Evolutionary conservation across 2,888 invertebrate species (phyloP).

Genomic region (Napeogenes sylphis): DNA sequence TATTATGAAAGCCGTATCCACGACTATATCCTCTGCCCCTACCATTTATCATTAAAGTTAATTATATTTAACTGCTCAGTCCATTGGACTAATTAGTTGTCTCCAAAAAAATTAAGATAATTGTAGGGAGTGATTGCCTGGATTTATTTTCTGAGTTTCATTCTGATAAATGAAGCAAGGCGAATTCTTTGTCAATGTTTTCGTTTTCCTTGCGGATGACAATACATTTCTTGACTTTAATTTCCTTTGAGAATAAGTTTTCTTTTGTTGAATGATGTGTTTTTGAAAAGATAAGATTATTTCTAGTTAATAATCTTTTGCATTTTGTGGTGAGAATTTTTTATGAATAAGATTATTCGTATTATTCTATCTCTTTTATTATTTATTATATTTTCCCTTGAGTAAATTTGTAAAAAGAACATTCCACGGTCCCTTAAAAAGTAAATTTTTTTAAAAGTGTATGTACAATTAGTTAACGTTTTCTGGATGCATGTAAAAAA

Average conservation of each 20-base stretch:
- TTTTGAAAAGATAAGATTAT: slow-evolving; percentile 19
- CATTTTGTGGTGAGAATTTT: background rate
- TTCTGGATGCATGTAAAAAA: background rate
- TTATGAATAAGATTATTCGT: background rate
- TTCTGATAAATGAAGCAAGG: slow-evolving; percentile 56
- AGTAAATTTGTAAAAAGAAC: background rate
- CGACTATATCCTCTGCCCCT: slow-evolving; percentile 33
- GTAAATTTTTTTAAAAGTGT: too few species aligned
- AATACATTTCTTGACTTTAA: slow-evolving; percentile 32
- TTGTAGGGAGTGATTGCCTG: slow-evolving; percentile 66
- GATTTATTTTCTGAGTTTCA: slow-evolving; percentile 60
- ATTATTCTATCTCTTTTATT: too few species aligned
- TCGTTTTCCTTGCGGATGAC: slow-evolving; percentile 24
- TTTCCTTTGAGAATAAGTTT: slow-evolving; percentile 29
- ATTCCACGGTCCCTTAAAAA: background rate
- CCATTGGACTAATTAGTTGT: slow-evolving; percentile 69
- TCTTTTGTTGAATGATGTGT: slow-evolving; percentile 22
- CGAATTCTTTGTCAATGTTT: slow-evolving; percentile 25
- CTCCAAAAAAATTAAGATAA: slow-evolving; percentile 64
- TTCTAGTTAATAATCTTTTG: slow-evolving; percentile 13
- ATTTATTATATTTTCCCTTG: too few species aligned
- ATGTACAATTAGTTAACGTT: too few species aligned
- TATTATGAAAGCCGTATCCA: slow-evolving; percentile 15
- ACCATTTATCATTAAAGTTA: slow-evolving; percentile 69
- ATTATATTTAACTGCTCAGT: slow-evolving; percentile 63